Evolutionary conservation across 2,113 vertebrate genomes (phyloP).

Genomic region (Ivindomyrus marchei): DNA sequence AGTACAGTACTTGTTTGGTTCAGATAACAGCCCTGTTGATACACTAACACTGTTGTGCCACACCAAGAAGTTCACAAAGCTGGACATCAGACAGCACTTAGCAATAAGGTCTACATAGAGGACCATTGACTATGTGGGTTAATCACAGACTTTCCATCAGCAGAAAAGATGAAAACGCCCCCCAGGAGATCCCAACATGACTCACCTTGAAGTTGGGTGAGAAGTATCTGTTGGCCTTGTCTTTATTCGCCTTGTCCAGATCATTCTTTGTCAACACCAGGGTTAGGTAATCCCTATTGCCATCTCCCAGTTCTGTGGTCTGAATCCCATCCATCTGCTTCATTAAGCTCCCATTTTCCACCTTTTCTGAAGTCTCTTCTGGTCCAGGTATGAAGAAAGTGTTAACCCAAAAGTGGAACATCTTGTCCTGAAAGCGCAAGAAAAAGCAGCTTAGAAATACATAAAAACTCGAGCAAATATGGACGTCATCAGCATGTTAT

Average conservation of each 20-base stretch:
- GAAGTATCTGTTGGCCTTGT: slow-evolving; percentile 97
- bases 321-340: slow-evolving; percentile 79
- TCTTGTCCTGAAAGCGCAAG: slow-evolving; percentile 75
- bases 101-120: neutral
- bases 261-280: slow-evolving; percentile 93
- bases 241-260: slow-evolving; percentile 97
- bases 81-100: neutral
- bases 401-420: slow-evolving; percentile 99
- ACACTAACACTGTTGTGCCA: neutral
- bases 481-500: neutral
- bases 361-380: slow-evolving; percentile 79
- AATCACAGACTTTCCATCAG: neutral
- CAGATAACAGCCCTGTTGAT: neutral
- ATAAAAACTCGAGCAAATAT: slow-evolving; percentile 15
- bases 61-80: neutral
- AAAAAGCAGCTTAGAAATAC: slow-evolving; percentile 31
- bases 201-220: slow-evolving; percentile 98
- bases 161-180: neutral
- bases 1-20: neutral
- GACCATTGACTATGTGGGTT: neutral
- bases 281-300: slow-evolving; percentile 83
- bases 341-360: slow-evolving; percentile 86
- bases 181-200: neutral
- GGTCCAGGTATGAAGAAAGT: slow-evolving; percentile 95
- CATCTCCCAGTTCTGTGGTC: slow-evolving; percentile 70